Percentiles rank a stretch among this genome's conserved stretches.
Evolutionary conservation across 2,797 vertebrate genomes (phyloP).

Genomic region (Cryptoprocta ferox): DNA sequence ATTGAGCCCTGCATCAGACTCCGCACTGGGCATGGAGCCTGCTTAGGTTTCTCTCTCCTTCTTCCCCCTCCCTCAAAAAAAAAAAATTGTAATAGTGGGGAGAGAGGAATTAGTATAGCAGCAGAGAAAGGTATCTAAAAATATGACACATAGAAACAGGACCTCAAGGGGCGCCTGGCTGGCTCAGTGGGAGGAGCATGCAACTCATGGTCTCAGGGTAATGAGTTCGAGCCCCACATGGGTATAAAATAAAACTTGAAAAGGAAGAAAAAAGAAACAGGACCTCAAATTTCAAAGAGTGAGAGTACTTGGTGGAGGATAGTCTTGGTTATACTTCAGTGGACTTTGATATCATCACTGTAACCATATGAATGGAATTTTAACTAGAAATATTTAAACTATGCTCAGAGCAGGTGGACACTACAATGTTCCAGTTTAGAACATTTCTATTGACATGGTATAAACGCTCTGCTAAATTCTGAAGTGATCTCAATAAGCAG

Average conservation of each 20-base stretch:
- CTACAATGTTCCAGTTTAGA: neutral
- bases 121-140: neutral
- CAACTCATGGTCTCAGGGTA: neutral
- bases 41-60: neutral
- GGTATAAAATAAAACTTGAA: neutral
- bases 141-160: too few species aligned
- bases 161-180: neutral
- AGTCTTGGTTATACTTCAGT: neutral
- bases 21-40: neutral
- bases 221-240: too few species aligned
- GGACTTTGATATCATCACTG: neutral
- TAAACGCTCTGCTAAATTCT: slow-evolving; percentile 1
- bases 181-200: neutral
- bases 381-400: neutral
- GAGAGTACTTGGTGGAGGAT: neutral
- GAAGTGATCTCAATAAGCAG: neutral
- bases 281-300: neutral
- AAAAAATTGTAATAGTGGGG: neutral
- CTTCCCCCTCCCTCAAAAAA: neutral
- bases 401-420: neutral
- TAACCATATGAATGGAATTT: neutral
- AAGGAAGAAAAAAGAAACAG: neutral
- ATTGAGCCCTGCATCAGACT: neutral
- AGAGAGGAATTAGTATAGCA: neutral
- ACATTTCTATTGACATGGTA: neutral